Percentiles rank a stretch among this genome's conserved stretches.
Conservation (phyloP, 2,888 invertebrate genomes). For the Apamea epomidion region DNA sequence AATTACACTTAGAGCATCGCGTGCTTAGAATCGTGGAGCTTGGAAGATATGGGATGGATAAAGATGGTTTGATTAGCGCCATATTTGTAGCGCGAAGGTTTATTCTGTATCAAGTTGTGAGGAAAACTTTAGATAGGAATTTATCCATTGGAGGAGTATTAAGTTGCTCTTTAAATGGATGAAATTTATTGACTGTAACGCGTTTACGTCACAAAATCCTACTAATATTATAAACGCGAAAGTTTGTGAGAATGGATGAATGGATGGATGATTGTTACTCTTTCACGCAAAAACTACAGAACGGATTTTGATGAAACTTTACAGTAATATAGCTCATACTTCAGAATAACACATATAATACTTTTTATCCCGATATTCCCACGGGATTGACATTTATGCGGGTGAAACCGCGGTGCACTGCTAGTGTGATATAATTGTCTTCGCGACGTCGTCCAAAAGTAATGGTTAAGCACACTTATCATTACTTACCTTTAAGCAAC, state of each 20-base stretch:
- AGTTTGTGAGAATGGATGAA: no score
- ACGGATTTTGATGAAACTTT: no score
- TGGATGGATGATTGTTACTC: no score
- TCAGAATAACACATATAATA: no score
- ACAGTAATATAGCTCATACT: no score
- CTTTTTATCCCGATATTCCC: no score
- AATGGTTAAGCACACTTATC: background rate
- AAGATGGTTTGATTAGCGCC: constrained; percentile 8
- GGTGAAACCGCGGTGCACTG: no score
- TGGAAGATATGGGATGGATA: background rate
- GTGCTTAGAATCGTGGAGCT: constrained; percentile 22
- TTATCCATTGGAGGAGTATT: background rate
- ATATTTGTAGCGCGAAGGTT: constrained; percentile 5
- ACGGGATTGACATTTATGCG: no score
- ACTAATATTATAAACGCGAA: no score
- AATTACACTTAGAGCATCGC: constrained; percentile 42
- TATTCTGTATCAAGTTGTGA: background rate
- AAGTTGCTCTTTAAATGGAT: background rate
- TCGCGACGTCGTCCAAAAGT: no score
- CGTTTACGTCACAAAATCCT: background rate
- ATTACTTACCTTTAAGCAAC: background rate
- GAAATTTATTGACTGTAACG: background rate
- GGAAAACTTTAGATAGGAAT: background rate
- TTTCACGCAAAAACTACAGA: no score
- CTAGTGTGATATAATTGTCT: background rate